phyloP scores from a whole-genome alignment of 2,113 vertebrate species.

The Scophthalmus maximus region DNA sequence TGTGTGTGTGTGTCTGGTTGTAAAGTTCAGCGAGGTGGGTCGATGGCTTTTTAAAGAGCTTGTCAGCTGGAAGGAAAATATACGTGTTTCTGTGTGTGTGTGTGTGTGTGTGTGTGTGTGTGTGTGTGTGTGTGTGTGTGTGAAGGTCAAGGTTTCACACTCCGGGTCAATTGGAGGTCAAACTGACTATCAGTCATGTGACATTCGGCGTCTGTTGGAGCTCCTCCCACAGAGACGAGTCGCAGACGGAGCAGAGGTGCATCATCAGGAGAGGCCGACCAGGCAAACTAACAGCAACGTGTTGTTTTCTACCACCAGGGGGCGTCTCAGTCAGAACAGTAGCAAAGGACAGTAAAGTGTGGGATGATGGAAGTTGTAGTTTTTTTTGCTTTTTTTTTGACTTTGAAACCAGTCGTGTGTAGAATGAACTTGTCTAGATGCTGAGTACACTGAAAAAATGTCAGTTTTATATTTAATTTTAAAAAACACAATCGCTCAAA shows the following conservation, averaged over 20 bases:
- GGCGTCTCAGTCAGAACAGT: too few species aligned
- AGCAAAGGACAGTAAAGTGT: too few species aligned
- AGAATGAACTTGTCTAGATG: too few species aligned
- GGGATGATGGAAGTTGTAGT: too few species aligned
- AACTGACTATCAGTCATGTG: slow-evolving; percentile 46
- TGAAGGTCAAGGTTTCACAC: slow-evolving; percentile 43
- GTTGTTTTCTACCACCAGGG: too few species aligned
- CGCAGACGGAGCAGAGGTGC: neutral
- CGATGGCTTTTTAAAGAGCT: slow-evolving; percentile 73
- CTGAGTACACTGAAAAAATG: too few species aligned
- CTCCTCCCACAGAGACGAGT: neutral
- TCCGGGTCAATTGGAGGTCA: slow-evolving; percentile 55
- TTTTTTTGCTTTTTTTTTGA: too few species aligned
- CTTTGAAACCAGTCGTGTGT: too few species aligned
- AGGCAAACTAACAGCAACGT: too few species aligned
- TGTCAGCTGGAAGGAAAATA: slow-evolving; percentile 63
- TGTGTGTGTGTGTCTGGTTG: slow-evolving; percentile 38
- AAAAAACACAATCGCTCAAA: too few species aligned
- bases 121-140: neutral
- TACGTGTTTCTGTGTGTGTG: slow-evolving; percentile 34
- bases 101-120: neutral
- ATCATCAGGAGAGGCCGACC: too few species aligned
- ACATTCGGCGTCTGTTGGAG: slow-evolving; percentile 24
- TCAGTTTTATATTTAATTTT: too few species aligned
- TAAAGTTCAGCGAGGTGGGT: slow-evolving; percentile 69